phyloP scores from a whole-genome alignment of 2,797 vertebrate genomes.

The Lepilemur septentrionalis region DNA sequence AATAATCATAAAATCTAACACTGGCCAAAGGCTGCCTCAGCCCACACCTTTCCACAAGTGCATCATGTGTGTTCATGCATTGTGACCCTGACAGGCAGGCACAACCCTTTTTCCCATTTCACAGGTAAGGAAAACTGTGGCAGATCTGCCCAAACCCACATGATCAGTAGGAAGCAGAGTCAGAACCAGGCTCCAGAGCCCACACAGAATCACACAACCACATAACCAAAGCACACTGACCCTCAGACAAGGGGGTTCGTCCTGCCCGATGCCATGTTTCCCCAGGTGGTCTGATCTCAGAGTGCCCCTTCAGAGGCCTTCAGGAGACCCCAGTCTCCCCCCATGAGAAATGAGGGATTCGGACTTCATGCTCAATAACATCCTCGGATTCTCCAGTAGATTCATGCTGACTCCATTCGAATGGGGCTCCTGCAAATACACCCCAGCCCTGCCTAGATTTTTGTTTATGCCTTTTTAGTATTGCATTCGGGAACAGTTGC shows the following conservation, averaged over 20 bases:
- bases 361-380: not conserved
- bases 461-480: not conserved
- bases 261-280: not conserved
- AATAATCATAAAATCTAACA: not conserved
- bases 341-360: not conserved
- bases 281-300: not conserved
- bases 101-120: not conserved
- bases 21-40: not conserved
- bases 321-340: not conserved
- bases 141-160: not conserved
- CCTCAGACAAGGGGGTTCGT: not conserved
- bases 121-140: not conserved
- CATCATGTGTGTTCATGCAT: fast-evolving
- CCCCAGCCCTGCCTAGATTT: not conserved
- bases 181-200: not conserved
- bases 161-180: not conserved
- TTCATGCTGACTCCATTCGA: not conserved
- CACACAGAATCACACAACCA: not conserved
- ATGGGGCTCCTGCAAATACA: not conserved
- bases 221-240: not conserved
- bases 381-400: not conserved
- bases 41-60: not conserved
- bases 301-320: not conserved
- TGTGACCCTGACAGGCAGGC: not conserved
- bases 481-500: slow-evolving; percentile 1